A percentile compares a stretch with the other conserved stretches of the same genome.
Conservation (phyloP, 2,797 vertebrate species). For the Bryconaethiops microstoma region DNA sequence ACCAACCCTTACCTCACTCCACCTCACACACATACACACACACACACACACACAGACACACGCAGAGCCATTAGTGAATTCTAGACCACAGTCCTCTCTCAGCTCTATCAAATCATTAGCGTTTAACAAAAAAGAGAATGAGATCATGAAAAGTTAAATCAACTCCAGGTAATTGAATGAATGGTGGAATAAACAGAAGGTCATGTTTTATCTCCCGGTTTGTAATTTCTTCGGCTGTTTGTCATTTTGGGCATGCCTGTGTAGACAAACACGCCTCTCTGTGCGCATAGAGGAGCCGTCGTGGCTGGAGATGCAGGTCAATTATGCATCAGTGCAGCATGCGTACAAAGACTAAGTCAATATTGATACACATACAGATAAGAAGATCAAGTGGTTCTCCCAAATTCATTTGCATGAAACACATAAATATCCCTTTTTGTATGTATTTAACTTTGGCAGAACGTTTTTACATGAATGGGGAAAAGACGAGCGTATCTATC, state of each 20-base stretch:
- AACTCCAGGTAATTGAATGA: slow-evolving; percentile 76
- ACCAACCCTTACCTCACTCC: slow-evolving; percentile 5
- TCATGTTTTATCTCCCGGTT: slow-evolving; percentile 64
- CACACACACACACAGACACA: slow-evolving; percentile 37
- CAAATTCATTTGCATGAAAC: slow-evolving; percentile 36
- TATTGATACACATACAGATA: slow-evolving; percentile 47
- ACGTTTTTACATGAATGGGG: neutral
- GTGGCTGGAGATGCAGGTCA: slow-evolving; percentile 1
- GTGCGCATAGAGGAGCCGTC: neutral
- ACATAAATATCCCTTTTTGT: slow-evolving; percentile 1
- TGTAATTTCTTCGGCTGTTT: slow-evolving; percentile 70
- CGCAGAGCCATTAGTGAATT: slow-evolving; percentile 72
- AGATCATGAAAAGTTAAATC: slow-evolving; percentile 76
- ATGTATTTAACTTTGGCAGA: too few relatives aligned
- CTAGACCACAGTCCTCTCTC: slow-evolving; percentile 69
- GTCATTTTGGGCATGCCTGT: slow-evolving; percentile 52
- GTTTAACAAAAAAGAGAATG: slow-evolving; percentile 59
- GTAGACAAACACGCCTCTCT: slow-evolving; percentile 27
- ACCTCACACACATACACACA: slow-evolving; percentile 39
- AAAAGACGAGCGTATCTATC: neutral
- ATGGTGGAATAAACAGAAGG: slow-evolving; percentile 73
- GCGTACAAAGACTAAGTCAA: slow-evolving; percentile 37
- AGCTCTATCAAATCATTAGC: slow-evolving; percentile 67
- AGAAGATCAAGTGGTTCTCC: slow-evolving; percentile 30
- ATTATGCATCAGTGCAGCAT: slow-evolving; percentile 13